Percentiles rank a stretch among this genome's conserved stretches.
Evolutionary conservation across 2,888 invertebrate genomes (phyloP).

Genomic region (Eupeodes latifasciatus): DNA sequence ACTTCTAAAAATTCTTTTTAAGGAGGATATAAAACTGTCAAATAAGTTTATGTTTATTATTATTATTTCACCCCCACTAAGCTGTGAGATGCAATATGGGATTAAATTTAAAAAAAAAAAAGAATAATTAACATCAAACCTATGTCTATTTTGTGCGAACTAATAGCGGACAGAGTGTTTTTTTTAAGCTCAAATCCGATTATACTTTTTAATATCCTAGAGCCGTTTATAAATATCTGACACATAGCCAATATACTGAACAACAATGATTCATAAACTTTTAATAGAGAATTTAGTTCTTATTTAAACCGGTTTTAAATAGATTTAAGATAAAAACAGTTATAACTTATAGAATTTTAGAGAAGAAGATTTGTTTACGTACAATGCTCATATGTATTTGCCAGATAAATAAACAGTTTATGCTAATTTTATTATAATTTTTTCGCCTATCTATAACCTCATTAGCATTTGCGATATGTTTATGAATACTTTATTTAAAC

Average conservation of each 20-base stretch:
- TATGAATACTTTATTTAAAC: too few relatives aligned
- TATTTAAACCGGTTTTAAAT: background rate
- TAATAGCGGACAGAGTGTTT: constrained; percentile 12
- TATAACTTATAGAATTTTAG: too few relatives aligned
- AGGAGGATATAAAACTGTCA: background rate
- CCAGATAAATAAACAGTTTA: background rate
- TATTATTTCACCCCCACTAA: background rate
- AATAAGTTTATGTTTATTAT: background rate
- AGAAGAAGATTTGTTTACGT: background rate
- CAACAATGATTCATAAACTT: constrained; percentile 1
- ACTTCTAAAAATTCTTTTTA: too few relatives aligned
- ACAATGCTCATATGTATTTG: background rate
- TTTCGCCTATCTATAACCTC: background rate
- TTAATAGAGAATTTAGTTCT: background rate
- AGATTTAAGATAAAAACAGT: too few relatives aligned
- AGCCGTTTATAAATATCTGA: background rate
- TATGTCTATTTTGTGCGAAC: constrained; percentile 1
- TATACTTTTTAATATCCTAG: background rate
- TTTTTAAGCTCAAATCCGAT: constrained; percentile 5
- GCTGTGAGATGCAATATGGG: background rate
- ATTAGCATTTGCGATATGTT: background rate
- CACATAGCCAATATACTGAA: background rate
- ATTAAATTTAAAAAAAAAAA: background rate
- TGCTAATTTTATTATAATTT: background rate
- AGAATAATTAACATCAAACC: constrained; percentile 6